Conservation (phyloP, 1,140 invertebrate genomes). For the Eueides isabella region DNA sequence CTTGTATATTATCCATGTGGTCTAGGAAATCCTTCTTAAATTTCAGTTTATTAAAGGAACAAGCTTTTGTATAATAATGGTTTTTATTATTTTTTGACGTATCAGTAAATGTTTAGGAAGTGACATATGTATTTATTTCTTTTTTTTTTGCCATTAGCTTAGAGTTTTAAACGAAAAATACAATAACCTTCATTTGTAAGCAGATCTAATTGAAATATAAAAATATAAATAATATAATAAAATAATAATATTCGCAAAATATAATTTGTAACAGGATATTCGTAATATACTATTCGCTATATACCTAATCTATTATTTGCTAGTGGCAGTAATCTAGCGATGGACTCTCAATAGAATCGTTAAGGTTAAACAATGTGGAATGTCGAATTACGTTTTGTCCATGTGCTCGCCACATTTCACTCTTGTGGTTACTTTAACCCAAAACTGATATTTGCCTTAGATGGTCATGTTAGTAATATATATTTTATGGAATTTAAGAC, state of each 20-base stretch:
- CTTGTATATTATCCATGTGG: slow-evolving; percentile 58
- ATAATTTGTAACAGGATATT: no score
- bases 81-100: not conserved
- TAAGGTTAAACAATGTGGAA: slow-evolving; percentile 48
- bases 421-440: slow-evolving; percentile 43
- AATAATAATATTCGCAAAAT: no score
- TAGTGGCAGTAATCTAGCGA: not conserved
- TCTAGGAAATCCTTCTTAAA: slow-evolving; percentile 39
- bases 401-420: slow-evolving; percentile 71
- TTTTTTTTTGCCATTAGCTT: no score
- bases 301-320: no score
- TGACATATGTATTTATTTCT: not conserved
- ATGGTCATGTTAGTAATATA: not conserved
- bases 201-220: no score
- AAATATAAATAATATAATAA: no score
- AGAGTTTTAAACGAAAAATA: no score
- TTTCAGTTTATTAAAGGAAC: slow-evolving; percentile 16
- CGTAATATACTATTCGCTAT: no score
- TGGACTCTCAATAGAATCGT: not conserved
- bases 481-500: not conserved
- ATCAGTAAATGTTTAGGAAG: not conserved
- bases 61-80: not conserved
- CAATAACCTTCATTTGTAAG: no score
- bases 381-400: slow-evolving; percentile 40
- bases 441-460: slow-evolving; percentile 22